phyloP scores from a whole-genome alignment of 2,113 vertebrate species.

The Peucedramus taeniatus region DNA sequence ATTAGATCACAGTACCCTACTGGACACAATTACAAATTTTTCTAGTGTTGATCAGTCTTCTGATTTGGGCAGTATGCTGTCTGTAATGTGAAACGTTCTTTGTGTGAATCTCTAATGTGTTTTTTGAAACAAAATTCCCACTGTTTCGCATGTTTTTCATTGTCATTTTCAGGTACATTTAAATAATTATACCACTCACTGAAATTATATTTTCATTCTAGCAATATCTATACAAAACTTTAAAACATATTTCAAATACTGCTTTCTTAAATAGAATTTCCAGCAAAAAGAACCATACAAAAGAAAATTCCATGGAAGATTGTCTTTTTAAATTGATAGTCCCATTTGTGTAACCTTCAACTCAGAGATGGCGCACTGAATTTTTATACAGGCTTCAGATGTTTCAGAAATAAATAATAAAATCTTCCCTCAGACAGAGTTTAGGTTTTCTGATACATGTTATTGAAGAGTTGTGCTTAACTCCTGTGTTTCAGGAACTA shows the following conservation, averaged over 20 bases:
- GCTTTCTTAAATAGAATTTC: not conserved
- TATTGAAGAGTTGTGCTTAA: not conserved
- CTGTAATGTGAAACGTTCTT: not conserved
- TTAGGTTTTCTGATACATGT: not conserved
- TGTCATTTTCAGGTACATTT: not conserved
- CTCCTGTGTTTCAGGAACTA: not conserved
- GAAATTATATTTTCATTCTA: not conserved
- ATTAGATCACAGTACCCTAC: not conserved
- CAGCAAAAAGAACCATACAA: not conserved
- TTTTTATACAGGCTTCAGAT: not conserved
- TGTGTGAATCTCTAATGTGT: rapidly evolving
- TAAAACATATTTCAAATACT: not conserved
- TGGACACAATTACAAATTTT: not conserved
- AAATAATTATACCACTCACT: not conserved
- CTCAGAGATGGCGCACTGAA: not conserved
- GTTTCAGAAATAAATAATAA: not conserved
- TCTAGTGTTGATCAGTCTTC: not conserved
- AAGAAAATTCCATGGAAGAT: not conserved
- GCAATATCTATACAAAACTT: not conserved
- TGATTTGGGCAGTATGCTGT: not conserved
- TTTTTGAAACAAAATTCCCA: not conserved
- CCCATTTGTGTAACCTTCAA: not conserved
- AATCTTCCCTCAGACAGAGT: not conserved
- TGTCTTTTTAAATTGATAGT: not conserved
- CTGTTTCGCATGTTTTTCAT: rapidly evolving